Evolutionary conservation across 2,113 vertebrate species (phyloP).

Genomic region (Oostethus manadensis): DNA sequence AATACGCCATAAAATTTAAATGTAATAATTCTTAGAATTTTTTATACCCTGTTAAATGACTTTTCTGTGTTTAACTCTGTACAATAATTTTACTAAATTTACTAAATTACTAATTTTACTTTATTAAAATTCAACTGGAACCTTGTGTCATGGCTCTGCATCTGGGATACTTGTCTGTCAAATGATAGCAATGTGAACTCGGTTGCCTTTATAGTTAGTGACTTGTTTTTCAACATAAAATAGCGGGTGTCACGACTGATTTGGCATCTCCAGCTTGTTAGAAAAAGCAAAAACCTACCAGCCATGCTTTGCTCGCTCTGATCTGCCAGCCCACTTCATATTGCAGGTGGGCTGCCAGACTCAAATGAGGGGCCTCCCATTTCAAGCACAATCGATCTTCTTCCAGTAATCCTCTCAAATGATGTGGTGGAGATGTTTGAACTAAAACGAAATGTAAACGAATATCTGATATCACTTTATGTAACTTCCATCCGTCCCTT

Average conservation of each 20-base stretch:
- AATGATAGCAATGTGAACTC: no score
- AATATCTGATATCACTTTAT: neutral
- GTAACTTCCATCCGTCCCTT: no score
- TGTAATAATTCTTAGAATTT: no score
- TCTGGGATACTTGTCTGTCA: no score
- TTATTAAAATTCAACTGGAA: no score
- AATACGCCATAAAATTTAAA: no score
- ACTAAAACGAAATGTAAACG: constrained; percentile 63
- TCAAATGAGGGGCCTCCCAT: constrained; percentile 76
- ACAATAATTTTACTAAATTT: no score
- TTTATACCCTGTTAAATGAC: no score
- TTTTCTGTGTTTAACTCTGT: no score
- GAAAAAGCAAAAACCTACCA: constrained; percentile 60
- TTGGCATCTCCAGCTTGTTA: neutral
- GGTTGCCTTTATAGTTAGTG: neutral
- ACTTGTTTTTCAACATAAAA: neutral
- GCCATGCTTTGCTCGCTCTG: constrained; percentile 70
- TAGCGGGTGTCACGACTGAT: neutral
- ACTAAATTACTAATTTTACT: no score
- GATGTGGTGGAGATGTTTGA: constrained; percentile 73
- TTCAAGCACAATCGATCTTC: constrained; percentile 70
- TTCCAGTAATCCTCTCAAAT: constrained; percentile 44
- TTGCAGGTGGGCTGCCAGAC: constrained; percentile 68
- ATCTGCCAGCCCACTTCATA: constrained; percentile 79
- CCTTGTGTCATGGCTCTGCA: no score